Evolutionary conservation across 2,113 vertebrate genomes (phyloP).

Genomic region (Vimba vimba): DNA sequence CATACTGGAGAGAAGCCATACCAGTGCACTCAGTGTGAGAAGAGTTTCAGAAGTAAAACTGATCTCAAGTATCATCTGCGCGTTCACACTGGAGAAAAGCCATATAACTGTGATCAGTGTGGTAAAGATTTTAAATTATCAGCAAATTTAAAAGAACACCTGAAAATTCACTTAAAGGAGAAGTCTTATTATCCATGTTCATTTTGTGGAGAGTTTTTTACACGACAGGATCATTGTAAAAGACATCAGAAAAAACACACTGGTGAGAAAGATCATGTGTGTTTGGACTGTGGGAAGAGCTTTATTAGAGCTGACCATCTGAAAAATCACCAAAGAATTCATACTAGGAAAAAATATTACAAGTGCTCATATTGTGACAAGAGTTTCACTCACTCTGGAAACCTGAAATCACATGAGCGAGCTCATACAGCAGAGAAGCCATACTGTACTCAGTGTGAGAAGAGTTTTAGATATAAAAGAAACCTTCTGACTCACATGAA

Average conservation of each 20-base stretch:
- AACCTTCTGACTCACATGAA: no score
- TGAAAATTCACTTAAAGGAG: background rate
- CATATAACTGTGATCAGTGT: background rate
- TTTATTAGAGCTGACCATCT: background rate
- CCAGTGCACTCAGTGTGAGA: background rate
- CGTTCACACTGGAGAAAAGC: background rate
- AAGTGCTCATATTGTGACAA: conserved; percentile 1
- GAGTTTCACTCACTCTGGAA: background rate
- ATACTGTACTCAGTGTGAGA: no score
- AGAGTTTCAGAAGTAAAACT: background rate
- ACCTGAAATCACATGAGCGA: background rate
- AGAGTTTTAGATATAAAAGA: no score
- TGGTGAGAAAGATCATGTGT: background rate
- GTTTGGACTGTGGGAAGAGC: background rate
- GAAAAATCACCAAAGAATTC: background rate
- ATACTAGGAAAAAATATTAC: background rate
- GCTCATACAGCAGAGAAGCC: no score
- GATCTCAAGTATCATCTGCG: background rate
- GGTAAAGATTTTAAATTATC: background rate
- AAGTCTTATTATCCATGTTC: background rate
- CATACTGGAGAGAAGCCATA: background rate
- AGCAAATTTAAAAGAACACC: background rate
- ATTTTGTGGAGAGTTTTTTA: background rate
- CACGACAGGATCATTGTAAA: background rate
- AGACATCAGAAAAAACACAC: background rate